Conservation (phyloP, 2,888 invertebrate species). For the Protonemura montana region DNA sequence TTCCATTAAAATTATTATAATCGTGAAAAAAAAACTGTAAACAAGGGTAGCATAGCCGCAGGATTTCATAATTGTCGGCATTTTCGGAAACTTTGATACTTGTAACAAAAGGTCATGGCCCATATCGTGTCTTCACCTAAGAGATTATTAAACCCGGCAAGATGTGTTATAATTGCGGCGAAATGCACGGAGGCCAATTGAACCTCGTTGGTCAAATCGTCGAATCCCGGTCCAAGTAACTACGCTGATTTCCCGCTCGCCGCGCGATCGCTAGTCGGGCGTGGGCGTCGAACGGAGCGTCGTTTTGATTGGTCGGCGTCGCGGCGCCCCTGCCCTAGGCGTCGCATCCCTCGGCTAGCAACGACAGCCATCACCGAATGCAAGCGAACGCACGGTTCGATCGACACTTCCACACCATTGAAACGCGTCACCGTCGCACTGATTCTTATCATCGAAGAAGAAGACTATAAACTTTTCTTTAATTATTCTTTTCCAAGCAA, state of each 20-base stretch:
- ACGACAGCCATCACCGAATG: neutral
- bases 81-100: neutral
- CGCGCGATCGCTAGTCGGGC: neutral
- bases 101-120: neutral
- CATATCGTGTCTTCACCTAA: neutral
- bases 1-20: slow-evolving; percentile 21
- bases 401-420: slow-evolving; percentile 9
- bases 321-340: neutral
- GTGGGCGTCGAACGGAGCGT: neutral
- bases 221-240: too few species aligned
- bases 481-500: neutral
- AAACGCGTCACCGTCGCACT: neutral
- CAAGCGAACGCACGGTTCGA: neutral
- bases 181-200: neutral
- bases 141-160: neutral
- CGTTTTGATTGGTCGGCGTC: neutral
- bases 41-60: neutral
- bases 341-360: neutral
- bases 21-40: neutral
- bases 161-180: neutral
- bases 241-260: neutral
- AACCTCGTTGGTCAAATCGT: neutral
- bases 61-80: neutral
- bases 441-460: neutral
- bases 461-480: slow-evolving; percentile 2